A percentile compares a stretch with the other conserved stretches of the same genome.
Conservation (phyloP, 2,797 vertebrate species). For the Chelonia mydas region DNA sequence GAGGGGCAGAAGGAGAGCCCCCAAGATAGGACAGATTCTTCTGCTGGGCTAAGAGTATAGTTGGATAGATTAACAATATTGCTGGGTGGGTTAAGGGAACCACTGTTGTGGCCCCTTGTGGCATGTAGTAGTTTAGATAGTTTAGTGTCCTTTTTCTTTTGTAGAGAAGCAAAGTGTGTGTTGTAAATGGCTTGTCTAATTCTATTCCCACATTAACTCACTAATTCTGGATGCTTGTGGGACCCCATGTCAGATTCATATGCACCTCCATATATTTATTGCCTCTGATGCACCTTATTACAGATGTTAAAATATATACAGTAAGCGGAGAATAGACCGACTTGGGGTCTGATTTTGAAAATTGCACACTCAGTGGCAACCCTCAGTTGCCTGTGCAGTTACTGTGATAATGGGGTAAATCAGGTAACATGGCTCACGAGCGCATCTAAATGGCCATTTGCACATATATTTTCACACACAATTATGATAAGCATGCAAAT, state of each 20-base stretch:
- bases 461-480: background rate
- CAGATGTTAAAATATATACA: background rate
- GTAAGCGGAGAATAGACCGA: background rate
- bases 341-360: background rate
- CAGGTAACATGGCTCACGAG: background rate
- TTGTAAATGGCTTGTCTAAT: background rate
- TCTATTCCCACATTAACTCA: constrained; percentile 10
- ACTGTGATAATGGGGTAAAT: background rate
- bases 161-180: too few relatives aligned
- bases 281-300: background rate
- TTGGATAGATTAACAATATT: too few relatives aligned
- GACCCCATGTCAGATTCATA: constrained; percentile 21
- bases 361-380: background rate
- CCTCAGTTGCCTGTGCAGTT: background rate
- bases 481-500: background rate
- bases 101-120: too few relatives aligned
- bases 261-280: background rate
- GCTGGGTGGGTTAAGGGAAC: too few relatives aligned
- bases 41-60: too few relatives aligned
- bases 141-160: too few relatives aligned
- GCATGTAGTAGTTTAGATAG: too few relatives aligned
- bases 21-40: too few relatives aligned
- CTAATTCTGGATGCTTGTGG: constrained; percentile 31
- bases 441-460: accelerated
- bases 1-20: too few relatives aligned